These are phyloP conservation scores for Strigamia maritima DNA, from an alignment of 2,888 invertebrate genomes.

Conservation along the genomic window DNA sequence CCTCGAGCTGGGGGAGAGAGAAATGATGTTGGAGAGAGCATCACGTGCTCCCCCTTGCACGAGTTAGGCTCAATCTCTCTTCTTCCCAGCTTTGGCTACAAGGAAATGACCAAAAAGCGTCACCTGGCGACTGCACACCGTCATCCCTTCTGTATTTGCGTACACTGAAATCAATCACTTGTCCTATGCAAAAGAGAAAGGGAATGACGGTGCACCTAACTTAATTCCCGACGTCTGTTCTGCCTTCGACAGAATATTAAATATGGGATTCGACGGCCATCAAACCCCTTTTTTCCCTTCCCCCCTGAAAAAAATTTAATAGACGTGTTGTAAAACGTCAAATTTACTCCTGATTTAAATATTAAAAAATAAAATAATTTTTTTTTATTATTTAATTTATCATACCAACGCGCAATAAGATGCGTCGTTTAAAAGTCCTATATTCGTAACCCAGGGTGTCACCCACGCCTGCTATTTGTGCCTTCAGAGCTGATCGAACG, in stretches of 20 bases:
- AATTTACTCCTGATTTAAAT: background rate
- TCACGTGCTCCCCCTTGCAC: background rate
- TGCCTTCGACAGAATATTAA: conserved; percentile 23
- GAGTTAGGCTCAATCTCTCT: conserved; percentile 3
- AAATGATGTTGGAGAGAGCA: background rate
- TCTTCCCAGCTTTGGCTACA: background rate
- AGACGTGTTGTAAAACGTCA: background rate
- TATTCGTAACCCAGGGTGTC: background rate
- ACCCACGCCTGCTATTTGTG: conserved; percentile 22
- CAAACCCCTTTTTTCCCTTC: background rate
- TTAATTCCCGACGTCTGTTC: conserved; percentile 23
- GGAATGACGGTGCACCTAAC: conserved; percentile 20
- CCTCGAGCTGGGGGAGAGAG: background rate
- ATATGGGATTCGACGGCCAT: background rate
- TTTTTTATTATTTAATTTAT: background rate
- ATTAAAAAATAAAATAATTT: background rate
- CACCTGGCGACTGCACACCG: conserved; percentile 11
- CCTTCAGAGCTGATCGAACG: background rate
- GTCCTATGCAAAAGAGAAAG: background rate
- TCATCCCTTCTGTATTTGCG: conserved; percentile 1
- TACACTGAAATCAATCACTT: conserved; percentile 12
- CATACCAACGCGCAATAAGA: background rate
- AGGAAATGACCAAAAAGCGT: conserved; percentile 20
- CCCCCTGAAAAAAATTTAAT: background rate
- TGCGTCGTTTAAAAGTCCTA: background rate